These are phyloP conservation scores for Andrena cerasifolii DNA, from an alignment of 1,140 invertebrate species.

Conservation along the genomic window DNA sequence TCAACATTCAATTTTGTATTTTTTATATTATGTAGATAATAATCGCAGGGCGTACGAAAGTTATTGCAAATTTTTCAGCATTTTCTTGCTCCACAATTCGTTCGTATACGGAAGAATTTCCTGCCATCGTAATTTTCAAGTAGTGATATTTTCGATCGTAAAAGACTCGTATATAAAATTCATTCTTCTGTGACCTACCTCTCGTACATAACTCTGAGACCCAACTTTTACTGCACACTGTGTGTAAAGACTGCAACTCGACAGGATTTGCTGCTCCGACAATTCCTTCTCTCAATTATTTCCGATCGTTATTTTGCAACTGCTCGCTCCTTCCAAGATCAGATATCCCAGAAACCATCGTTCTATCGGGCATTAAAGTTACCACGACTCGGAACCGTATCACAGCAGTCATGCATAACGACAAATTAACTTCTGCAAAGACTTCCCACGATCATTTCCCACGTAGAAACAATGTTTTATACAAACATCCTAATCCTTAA, in stretches of 20 bases:
- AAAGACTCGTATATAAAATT: constrained; percentile 13
- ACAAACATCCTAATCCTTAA: not conserved
- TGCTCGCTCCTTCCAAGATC: too few relatives aligned
- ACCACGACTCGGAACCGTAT: not conserved
- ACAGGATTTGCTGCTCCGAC: too few relatives aligned
- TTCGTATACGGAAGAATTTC: not conserved
- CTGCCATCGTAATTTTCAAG: not conserved
- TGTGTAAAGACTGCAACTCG: not conserved
- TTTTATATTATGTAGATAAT: too few relatives aligned
- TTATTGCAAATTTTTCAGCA: not conserved
- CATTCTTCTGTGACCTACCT: constrained; percentile 15
- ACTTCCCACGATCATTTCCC: not conserved
- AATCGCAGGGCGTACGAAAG: not conserved
- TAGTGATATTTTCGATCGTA: constrained; percentile 18
- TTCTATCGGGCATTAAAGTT: not conserved
- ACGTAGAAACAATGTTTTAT: not conserved
- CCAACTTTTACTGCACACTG: not conserved
- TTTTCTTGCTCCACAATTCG: not conserved
- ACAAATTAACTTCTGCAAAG: not conserved
- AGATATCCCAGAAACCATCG: not conserved
- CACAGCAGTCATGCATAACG: not conserved
- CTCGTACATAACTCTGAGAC: not conserved
- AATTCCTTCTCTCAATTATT: too few relatives aligned
- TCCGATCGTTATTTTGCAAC: not conserved
- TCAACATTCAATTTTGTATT: too few relatives aligned